Conservation (phyloP, 1,140 invertebrate species). For the Eupristina koningsbergeri region DNA sequence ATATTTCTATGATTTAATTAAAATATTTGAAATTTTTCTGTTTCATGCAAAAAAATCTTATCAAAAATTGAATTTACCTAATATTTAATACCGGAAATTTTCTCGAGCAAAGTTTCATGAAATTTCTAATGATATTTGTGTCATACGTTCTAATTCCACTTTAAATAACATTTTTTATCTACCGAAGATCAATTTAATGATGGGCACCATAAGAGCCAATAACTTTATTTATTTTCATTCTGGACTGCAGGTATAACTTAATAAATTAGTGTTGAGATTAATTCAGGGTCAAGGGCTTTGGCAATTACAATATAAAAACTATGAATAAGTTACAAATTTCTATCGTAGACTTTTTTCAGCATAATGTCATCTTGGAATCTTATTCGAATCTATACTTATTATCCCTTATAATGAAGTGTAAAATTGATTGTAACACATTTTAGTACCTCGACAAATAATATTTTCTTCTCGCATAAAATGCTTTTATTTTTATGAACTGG, state of each 20-base stretch:
- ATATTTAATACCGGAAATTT: too few relatives aligned
- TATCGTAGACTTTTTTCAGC: not conserved
- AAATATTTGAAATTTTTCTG: too few relatives aligned
- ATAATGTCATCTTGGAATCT: too few relatives aligned
- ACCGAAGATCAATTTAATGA: not conserved
- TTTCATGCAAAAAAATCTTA: too few relatives aligned
- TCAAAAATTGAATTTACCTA: too few relatives aligned
- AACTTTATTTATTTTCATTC: not conserved
- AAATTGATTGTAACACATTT: not conserved
- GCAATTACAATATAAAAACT: conserved; percentile 10
- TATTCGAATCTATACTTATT: not conserved
- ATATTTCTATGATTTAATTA: too few relatives aligned
- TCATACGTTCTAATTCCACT: not conserved
- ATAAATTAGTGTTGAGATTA: not conserved
- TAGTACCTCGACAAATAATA: not conserved
- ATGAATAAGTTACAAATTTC: not conserved
- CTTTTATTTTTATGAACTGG: not conserved
- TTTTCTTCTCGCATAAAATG: not conserved
- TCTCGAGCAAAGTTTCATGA: too few relatives aligned
- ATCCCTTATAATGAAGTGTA: not conserved
- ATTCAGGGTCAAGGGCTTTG: not conserved
- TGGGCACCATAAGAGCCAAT: not conserved
- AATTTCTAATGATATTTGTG: not conserved
- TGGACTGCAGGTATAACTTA: not conserved
- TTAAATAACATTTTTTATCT: not conserved